A percentile compares a stretch with the other conserved stretches of the same genome.
These are phyloP conservation scores for Eupsilia transversa DNA, from an alignment of 2,888 invertebrate genomes.

Conservation along the genomic window DNA sequence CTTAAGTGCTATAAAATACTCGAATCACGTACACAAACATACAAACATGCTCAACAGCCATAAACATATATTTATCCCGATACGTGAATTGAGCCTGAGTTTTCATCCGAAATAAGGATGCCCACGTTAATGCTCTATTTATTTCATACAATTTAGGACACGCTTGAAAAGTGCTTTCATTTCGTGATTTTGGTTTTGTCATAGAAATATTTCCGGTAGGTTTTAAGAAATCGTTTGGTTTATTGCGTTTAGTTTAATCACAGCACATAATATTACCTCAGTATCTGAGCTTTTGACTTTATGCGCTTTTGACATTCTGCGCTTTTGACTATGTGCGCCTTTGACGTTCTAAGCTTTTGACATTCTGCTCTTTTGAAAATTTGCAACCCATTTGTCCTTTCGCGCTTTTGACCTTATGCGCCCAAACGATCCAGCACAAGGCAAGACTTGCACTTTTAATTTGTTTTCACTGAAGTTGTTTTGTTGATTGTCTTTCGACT, in stretches of 20 bases:
- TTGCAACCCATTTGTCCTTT: no score
- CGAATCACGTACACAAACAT: conserved; percentile 45
- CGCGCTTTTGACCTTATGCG: no score
- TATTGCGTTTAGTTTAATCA: not conserved
- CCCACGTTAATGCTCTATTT: conserved; percentile 22
- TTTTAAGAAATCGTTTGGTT: not conserved
- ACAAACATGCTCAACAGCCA: conserved; percentile 17
- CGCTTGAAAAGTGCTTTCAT: not conserved
- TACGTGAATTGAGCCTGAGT: conserved; percentile 5
- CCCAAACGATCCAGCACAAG: no score
- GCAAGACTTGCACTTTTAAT: no score
- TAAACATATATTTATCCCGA: conserved; percentile 35
- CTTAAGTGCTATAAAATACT: conserved; percentile 9
- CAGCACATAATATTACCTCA: not conserved
- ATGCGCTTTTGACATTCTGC: no score
- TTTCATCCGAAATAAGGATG: conserved; percentile 4
- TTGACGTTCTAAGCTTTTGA: no score
- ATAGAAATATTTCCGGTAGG: not conserved
- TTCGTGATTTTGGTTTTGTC: not conserved
- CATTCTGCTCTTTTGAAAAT: no score
- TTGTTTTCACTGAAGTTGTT: no score
- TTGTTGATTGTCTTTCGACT: no score
- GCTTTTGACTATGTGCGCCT: no score
- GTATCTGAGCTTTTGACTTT: no score
- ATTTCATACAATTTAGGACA: conserved; percentile 5